Percentiles rank a stretch among this genome's conserved stretches.
phyloP scores from a whole-genome alignment of 2,888 invertebrate genomes.

The Xestoiulus laeticollis region DNA sequence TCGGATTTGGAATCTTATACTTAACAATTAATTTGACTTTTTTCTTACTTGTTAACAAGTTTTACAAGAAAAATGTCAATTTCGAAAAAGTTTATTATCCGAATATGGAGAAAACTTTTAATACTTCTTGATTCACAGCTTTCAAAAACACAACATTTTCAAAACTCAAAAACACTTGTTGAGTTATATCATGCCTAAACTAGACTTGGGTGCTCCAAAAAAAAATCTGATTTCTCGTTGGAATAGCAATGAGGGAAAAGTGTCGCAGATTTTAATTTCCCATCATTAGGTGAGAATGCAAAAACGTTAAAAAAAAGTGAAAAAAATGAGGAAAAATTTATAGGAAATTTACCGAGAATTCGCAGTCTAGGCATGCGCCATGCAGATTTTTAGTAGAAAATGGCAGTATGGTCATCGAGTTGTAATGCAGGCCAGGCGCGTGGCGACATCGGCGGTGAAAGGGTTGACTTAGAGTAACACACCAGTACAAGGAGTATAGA shows the following conservation, averaged over 20 bases:
- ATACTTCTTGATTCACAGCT: no score
- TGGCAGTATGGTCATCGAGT: slow-evolving; percentile 25
- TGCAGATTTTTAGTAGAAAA: not conserved
- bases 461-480: slow-evolving; percentile 28
- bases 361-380: not conserved
- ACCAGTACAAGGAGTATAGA: not conserved
- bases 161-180: no score
- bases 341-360: not conserved
- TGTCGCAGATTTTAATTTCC: not conserved
- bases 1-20: no score
- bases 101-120: no score
- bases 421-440: not conserved
- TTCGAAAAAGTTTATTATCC: no score
- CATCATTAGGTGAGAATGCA: not conserved
- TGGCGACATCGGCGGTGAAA: slow-evolving; percentile 37
- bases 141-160: no score
- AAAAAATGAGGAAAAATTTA: not conserved
- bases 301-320: not conserved
- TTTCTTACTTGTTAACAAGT: no score
- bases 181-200: no score
- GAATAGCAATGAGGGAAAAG: not conserved
- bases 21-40: no score
- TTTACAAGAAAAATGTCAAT: no score
- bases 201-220: no score
- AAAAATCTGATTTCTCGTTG: no score